Base-by-base conservation (phyloP, 2,113 vertebrate genomes). In the Acanthochromis polyacanthus region DNA sequence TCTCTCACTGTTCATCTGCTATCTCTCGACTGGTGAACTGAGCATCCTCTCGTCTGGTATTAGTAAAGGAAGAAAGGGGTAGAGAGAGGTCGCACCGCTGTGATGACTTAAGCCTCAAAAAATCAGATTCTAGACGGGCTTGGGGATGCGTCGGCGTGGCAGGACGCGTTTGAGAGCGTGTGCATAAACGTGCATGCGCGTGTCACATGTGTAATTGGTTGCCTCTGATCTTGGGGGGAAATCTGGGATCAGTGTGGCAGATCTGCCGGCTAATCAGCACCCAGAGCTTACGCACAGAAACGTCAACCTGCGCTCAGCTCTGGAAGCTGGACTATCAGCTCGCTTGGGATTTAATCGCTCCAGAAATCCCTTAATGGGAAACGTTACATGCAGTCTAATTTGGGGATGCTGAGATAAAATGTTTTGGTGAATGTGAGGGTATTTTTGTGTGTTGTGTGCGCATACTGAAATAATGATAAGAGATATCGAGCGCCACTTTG, bases 351-450 rank as follows among this genome's bases (percentile, higher is more conserved):
- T 89, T 89, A 89, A 90, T 90, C 78, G 57, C 78, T 77, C 68
- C 60, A 85, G 83, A 93, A 92, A 91, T 90, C 89, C 86, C 81
- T 84, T 90, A 88, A 92, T 90, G 79, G 89, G 84, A 90, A 91
- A 90, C 62, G 73, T 75, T 87, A 80, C 78, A 79, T 77, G 88
- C 75, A 66, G 85, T 66, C 88, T 93, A 92, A 92, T 92, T 92
- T 91, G 64, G 68, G 81, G 85, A 88, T 84, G 83, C 66, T 46
- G 71, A 83, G 88, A 92, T 89, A 83, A 87, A 89, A 68, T 50
- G 50, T 83, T 55, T 23, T 22, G 5, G 48, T 50, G 50, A 67
- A 40, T 74, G 52, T 45, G 10, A 22, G 14, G 10, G 19, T 17
- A 32, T 64, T 60, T 83, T 51, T 52, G 60, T 69, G 64, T 58